Conservation (phyloP, 2,888 invertebrate species). For the Nomada fabriciana region DNA sequence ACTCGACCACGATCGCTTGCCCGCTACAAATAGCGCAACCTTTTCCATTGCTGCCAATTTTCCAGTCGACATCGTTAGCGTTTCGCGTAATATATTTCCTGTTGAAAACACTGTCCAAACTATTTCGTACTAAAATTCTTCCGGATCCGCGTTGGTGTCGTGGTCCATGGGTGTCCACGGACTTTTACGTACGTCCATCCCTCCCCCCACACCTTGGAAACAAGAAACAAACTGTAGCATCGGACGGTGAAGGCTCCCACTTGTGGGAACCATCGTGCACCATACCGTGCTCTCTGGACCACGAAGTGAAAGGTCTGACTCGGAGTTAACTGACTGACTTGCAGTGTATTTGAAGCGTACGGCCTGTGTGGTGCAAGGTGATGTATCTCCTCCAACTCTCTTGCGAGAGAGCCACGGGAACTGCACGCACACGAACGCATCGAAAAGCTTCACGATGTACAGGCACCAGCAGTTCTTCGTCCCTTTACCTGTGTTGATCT, state of each 20-base stretch:
- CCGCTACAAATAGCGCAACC: no score
- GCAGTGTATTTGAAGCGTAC: conserved; percentile 72
- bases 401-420: conserved; percentile 16
- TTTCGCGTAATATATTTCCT: no score
- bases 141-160: background rate
- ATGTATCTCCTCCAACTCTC: conserved; percentile 63
- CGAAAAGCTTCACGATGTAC: background rate
- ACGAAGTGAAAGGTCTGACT: conserved; percentile 84
- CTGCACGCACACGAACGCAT: conserved; percentile 17
- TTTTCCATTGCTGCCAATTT: no score
- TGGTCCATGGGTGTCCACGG: conserved; percentile 58
- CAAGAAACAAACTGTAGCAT: conserved; percentile 79
- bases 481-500: background rate
- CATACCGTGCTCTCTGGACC: conserved; percentile 83
- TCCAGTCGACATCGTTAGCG: no score
- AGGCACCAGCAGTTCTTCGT: background rate
- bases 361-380: conserved; percentile 65
- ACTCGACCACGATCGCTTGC: no score
- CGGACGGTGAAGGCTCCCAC: conserved; percentile 77
- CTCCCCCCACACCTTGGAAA: conserved; percentile 57
- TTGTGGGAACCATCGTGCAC: conserved; percentile 82
- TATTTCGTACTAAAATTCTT: no score
- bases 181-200: conserved; percentile 35
- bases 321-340: conserved; percentile 77
- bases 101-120: no score